These are phyloP conservation scores for Apostichopus japonicus DNA, from an alignment of 35 echinoderm and acorn worm species.

Conservation along the genomic window DNA sequence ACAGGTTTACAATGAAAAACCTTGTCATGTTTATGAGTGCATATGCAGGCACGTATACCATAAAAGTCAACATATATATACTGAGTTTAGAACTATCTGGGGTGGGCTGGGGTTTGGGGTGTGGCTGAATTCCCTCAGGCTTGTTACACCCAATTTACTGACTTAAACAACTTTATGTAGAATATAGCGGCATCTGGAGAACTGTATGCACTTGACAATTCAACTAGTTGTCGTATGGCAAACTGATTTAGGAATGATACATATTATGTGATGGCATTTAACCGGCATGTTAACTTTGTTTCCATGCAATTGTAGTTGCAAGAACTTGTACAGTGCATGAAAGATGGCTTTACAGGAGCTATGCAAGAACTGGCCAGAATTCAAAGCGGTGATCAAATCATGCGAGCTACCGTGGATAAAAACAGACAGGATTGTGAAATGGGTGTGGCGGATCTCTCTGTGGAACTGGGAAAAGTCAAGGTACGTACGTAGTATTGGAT, in stretches of 20 bases:
- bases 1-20: neutral
- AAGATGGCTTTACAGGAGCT: slow-evolving; percentile 60
- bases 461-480: slow-evolving; percentile 12
- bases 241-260: neutral
- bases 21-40: neutral
- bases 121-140: too few relatives aligned
- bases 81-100: neutral
- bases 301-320: slow-evolving; percentile 2
- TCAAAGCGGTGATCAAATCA: slow-evolving; percentile 46
- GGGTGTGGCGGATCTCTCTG: neutral
- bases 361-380: slow-evolving; percentile 57
- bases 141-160: too few relatives aligned
- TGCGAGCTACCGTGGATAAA: slow-evolving; percentile 13
- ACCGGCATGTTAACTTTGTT: neutral
- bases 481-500: neutral
- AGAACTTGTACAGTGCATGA: slow-evolving; percentile 53
- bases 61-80: neutral
- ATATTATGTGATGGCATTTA: neutral
- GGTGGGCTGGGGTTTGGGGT: neutral
- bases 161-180: too few relatives aligned
- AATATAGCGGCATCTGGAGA: too few relatives aligned
- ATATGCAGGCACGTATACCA: neutral
- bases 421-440: slow-evolving; percentile 16
- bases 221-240: too few relatives aligned
- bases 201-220: too few relatives aligned